Evolutionary conservation across 1,140 invertebrate genomes (phyloP), one percentile per base, ranked within the genome.

Genomic region (Pseudomyrmex concolor): DNA sequence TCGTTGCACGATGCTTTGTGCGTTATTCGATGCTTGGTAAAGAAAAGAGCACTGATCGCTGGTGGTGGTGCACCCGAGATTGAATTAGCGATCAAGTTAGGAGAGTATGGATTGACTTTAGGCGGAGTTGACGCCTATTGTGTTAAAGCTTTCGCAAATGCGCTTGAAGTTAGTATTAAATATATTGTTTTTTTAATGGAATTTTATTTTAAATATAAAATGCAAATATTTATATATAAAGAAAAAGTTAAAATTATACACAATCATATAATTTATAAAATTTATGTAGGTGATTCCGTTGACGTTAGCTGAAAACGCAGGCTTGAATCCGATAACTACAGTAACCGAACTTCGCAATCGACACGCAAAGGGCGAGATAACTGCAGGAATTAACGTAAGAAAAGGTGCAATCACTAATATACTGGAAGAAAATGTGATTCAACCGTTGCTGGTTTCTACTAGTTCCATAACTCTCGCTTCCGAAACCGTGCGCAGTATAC

Each of bases 221-320:
- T 22, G 5, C 5, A 12, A 59, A 12, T 2, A 12, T 51, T 3
- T 57, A 57, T 54, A 1, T 48, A 34, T 10, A 48, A 54, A 50
- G 9, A 15, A 43, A 62, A 50, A 72, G 12, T 51, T n/a, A 43
- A 22, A 15, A 48, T 2, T 9, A 50, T 71, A 1, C 9, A 63
- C 22, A 57, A 67, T 59, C 17, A 50, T 66, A 13, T 83, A 55
- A 84, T 17, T 25, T 86, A 43, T 80, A 76, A 66, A 59, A n/a
- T 86, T 87, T 50, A 10, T 50, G 0, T 22, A 94, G 93, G 87
- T 94, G 3, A 98, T 99, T 92, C 99, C 99, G 2, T 99, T 97
- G 68, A 99, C 99, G 2, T 95, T 99, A 71, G 98, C 99, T n/a
- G 99, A 99, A 95, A 99, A 99, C 94, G 99, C 99, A 34, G 99